Evolutionary conservation across 92 coral and sea anemone species (phyloP).

Genomic region (Epizoanthus rinbou): DNA sequence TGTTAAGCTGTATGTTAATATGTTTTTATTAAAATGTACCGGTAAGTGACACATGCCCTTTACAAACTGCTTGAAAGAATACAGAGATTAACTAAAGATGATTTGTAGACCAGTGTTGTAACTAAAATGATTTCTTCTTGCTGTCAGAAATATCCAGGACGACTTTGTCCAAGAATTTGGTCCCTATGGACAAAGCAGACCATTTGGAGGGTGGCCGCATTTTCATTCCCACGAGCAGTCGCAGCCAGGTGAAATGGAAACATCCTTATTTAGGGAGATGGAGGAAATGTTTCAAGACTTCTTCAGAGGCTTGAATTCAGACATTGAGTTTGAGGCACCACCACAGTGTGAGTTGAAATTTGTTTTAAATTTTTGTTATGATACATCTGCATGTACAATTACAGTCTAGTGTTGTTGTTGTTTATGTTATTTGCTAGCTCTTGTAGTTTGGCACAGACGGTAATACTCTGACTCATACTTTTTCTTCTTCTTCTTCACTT

Average conservation of each 20-base stretch:
- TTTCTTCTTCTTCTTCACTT: too few species aligned
- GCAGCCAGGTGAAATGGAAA: slow-evolving; percentile 41
- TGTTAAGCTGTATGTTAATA: too few species aligned
- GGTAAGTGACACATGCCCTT: neutral
- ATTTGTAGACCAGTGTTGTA: too few species aligned
- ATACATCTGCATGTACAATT: too few species aligned
- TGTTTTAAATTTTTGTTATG: too few species aligned
- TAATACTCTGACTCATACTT: too few species aligned
- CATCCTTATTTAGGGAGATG: slow-evolving; percentile 64
- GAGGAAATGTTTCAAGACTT: slow-evolving; percentile 83
- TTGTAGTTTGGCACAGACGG: too few species aligned
- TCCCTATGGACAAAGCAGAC: slow-evolving; percentile 35
- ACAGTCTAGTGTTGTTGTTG: too few species aligned
- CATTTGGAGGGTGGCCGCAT: slow-evolving; percentile 31
- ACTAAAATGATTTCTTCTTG: neutral
- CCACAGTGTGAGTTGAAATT: slow-evolving; percentile 45
- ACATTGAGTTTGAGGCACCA: slow-evolving; percentile 34
- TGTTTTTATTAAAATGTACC: too few species aligned
- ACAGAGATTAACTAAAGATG: neutral
- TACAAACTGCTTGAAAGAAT: neutral
- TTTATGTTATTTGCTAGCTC: too few species aligned
- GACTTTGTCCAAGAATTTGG: slow-evolving; percentile 62
- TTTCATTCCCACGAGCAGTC: neutral
- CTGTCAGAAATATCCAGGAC: slow-evolving; percentile 67
- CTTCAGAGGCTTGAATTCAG: slow-evolving; percentile 67